These are phyloP conservation scores for Lepus americanus DNA, from an alignment of 2,113 vertebrate genomes.

Conservation along the genomic window DNA sequence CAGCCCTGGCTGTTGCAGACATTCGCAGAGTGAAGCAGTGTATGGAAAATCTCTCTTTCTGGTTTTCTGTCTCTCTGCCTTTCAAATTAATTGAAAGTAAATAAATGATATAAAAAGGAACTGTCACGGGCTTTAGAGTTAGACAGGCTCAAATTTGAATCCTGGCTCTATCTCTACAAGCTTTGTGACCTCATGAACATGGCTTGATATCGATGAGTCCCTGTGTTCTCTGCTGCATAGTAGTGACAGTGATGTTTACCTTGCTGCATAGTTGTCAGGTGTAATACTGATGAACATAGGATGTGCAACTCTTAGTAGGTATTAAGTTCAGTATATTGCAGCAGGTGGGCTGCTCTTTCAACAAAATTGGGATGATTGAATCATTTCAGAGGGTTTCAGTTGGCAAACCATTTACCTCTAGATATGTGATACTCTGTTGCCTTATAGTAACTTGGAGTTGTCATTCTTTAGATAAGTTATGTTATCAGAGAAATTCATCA, in stretches of 20 bases:
- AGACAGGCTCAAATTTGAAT: conserved; percentile 56
- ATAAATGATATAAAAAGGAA: no score
- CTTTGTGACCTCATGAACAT: conserved; percentile 20
- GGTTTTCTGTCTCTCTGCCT: no score
- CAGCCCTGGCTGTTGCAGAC: no score
- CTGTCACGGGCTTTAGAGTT: not conserved
- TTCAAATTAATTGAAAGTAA: no score
- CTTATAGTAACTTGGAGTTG: conserved; percentile 53
- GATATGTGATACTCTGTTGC: conserved; percentile 7
- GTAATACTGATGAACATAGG: not conserved
- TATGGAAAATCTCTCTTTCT: no score
- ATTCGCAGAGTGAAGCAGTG: no score
- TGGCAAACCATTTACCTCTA: conserved; percentile 58
- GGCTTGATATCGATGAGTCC: not conserved
- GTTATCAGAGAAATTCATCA: conserved; percentile 54
- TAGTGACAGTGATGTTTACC: not conserved
- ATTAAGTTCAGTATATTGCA: not conserved
- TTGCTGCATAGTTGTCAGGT: not conserved
- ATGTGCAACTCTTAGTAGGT: not conserved
- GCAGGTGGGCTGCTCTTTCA: not conserved
- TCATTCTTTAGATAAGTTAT: conserved; percentile 49
- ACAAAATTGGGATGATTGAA: conserved; percentile 53
- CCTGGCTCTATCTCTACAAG: not conserved
- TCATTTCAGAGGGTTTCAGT: conserved; percentile 35
- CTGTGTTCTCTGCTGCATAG: not conserved